phyloP scores from a whole-genome alignment of 2,113 vertebrate genomes.

The Ochotona princeps region DNA sequence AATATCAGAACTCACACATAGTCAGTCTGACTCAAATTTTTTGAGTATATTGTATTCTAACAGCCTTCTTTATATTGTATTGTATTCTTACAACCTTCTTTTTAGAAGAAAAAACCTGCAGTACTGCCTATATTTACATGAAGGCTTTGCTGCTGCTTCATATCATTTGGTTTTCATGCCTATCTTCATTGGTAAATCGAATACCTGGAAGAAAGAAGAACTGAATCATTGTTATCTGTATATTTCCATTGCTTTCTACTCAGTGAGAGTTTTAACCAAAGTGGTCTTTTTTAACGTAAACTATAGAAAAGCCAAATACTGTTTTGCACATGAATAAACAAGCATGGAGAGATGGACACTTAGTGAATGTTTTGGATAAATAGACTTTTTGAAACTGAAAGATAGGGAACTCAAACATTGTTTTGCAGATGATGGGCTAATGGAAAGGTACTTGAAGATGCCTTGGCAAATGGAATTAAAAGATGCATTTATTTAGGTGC shows the following conservation, averaged over 20 bases:
- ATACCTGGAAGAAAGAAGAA: conserved; percentile 21
- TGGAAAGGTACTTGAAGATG: no score
- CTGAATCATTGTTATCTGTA: neutral
- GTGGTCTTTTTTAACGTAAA: neutral
- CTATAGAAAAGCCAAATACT: neutral
- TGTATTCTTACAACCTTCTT: neutral
- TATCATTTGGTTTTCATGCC: conserved; percentile 42
- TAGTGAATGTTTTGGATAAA: conserved; percentile 22
- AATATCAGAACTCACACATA: conserved; percentile 40
- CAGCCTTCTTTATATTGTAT: no score
- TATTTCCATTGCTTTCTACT: neutral
- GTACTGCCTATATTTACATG: neutral
- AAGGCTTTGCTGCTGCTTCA: conserved; percentile 8
- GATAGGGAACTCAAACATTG: neutral
- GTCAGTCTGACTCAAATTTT: neutral
- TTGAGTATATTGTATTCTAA: no score
- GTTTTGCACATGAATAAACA: conserved; percentile 16
- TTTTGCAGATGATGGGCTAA: conserved; percentile 6
- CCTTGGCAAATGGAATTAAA: no score
- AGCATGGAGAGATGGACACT: neutral
- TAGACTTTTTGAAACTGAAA: neutral
- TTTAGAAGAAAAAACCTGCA: neutral
- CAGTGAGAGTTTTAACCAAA: conserved; percentile 28
- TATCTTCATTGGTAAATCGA: conserved; percentile 51
- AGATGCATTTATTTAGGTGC: no score